Evolutionary conservation across 1,140 invertebrate species (phyloP), one percentile per base, ranked within the genome.

Genomic region (Eueides isabella): DNA sequence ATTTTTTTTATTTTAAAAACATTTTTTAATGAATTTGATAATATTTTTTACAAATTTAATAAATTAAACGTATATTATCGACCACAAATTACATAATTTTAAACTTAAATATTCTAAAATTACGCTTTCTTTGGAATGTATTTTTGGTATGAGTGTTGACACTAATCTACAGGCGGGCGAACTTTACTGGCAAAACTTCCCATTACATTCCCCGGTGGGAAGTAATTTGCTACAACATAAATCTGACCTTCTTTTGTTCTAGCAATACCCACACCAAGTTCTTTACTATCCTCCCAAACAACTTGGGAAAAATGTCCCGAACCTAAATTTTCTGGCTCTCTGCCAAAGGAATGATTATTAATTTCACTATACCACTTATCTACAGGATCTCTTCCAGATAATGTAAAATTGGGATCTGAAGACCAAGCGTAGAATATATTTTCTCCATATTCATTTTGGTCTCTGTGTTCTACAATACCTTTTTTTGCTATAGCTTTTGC

Each of bases 201-300:
- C 2, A 97, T 92, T 73, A 97, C 95, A 88, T 98, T 98, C 1
- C 98, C 98, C 5, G 97, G 95, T 0, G 98, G 98, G 84, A 95
- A 95, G 86, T 98, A 98, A 90, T 98, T 97, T 26, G 96, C 96
- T 0, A 98, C 97, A 0, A 98, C 96, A 79, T 96, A 96, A 29
- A 96, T 94, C 80, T 96, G 95, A 0, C 97, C 97, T 72, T 95
- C 95, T 64, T 94, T 94, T 69, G 94, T 95, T 76, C 94, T 95
- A 0, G 97, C 95, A 78, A 96, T 94, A 19, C 96, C 98, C 4
- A 98, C 95, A 0, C 98, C 98, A 0, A 98, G 81, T 80, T 97
- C 95, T 80, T 94, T 95, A 66, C 94, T 96, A 28, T 95, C 95
- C 81, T 95, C 96, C 97, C 98, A 98, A 16, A 98, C 94, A 14